Conservation (phyloP, 2,797 vertebrate genomes). For the Melanotaenia boesemani region DNA sequence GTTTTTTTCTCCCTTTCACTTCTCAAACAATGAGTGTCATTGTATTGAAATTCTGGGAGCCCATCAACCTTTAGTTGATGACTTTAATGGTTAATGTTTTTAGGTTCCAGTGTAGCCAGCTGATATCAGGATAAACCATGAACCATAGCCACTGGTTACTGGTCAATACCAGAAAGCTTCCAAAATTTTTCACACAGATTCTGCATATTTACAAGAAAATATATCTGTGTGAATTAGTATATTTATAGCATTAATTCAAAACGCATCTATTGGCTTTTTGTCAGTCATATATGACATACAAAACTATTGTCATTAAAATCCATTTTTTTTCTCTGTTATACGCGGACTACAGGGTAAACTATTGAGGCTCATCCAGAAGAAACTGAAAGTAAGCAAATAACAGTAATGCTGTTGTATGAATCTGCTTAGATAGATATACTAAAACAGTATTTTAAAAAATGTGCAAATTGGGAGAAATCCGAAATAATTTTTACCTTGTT, state of each 20-base stretch:
- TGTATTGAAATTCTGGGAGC: constrained; percentile 25
- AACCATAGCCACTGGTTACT: not conserved
- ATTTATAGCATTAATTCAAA: too few relatives aligned
- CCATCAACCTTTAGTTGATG: not conserved
- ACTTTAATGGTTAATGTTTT: not conserved
- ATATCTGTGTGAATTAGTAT: not conserved
- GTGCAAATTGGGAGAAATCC: not conserved
- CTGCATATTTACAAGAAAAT: not conserved
- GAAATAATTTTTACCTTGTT: not conserved
- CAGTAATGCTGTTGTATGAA: not conserved
- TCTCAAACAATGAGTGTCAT: constrained; percentile 42
- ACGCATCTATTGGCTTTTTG: not conserved
- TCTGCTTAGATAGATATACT: not conserved
- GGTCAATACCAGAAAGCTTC: not conserved
- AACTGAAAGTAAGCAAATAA: not conserved
- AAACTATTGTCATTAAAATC: not conserved
- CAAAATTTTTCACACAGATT: not conserved
- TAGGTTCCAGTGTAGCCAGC: not conserved
- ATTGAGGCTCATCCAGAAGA: not conserved
- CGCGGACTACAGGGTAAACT: constrained; percentile 8
- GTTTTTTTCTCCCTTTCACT: constrained; percentile 31
- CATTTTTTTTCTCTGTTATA: constrained; percentile 1
- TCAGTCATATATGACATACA: constrained; percentile 12
- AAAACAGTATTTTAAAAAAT: not conserved
- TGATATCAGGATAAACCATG: not conserved